A percentile compares a stretch with the other conserved stretches of the same genome.
These are phyloP conservation scores for Drosophila nannoptera DNA, from an alignment of 1,140 invertebrate species.

Conservation along the genomic window DNA sequence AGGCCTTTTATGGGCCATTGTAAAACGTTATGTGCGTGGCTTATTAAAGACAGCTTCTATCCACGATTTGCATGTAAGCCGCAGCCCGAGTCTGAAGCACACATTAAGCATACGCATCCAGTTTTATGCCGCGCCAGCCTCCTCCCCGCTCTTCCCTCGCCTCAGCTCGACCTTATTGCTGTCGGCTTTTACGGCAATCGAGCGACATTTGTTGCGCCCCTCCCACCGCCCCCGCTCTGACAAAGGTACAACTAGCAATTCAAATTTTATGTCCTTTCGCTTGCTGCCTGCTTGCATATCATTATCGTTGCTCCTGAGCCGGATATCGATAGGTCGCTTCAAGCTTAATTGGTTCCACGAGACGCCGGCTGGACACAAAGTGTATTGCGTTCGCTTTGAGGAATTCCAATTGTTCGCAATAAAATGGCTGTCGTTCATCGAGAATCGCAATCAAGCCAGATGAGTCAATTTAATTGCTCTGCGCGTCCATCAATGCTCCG, in stretches of 20 bases:
- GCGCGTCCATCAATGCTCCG: too few relatives aligned
- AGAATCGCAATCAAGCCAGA: neutral
- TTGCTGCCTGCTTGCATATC: neutral
- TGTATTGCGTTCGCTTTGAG: neutral
- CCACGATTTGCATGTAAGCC: slow-evolving; percentile 59
- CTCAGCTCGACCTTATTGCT: slow-evolving; percentile 40
- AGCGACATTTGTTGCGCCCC: slow-evolving; percentile 45
- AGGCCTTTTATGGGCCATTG: slow-evolving; percentile 49
- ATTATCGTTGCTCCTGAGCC: neutral
- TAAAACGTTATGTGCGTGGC: slow-evolving; percentile 51
- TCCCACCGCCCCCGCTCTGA: neutral
- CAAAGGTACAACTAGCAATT: slow-evolving; percentile 41
- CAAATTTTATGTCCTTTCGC: neutral
- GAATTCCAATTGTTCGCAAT: neutral
- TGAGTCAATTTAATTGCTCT: neutral
- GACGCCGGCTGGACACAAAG: neutral
- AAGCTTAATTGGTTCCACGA: neutral
- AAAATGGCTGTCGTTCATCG: neutral
- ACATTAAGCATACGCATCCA: slow-evolving; percentile 16
- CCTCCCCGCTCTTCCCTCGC: slow-evolving; percentile 11
- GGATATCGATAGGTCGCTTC: neutral
- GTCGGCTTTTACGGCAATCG: slow-evolving; percentile 47
- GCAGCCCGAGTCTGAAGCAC: slow-evolving; percentile 7
- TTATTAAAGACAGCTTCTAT: slow-evolving; percentile 55
- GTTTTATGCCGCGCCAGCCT: slow-evolving; percentile 35